A percentile compares a stretch with the other conserved stretches of the same genome.
These are phyloP conservation scores for Heliconius sara DNA, from an alignment of 2,888 invertebrate genomes.

Conservation along the genomic window DNA sequence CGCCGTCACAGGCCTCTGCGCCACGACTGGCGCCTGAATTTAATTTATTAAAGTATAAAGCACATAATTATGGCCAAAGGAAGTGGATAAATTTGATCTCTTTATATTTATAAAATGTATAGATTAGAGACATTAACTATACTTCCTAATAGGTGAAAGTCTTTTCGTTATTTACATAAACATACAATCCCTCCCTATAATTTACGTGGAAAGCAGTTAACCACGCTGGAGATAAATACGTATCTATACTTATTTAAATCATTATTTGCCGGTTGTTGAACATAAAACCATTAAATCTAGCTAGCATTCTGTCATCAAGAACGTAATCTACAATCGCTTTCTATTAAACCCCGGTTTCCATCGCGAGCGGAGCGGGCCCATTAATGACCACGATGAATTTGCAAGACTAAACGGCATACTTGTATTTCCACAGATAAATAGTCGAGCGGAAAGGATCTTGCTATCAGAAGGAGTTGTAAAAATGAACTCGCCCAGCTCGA, in stretches of 20 bases:
- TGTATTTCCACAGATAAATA: too few relatives aligned
- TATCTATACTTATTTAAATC: slow-evolving; percentile 15
- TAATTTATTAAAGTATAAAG: too few relatives aligned
- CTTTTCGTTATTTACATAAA: slow-evolving; percentile 9
- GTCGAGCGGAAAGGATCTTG: too few relatives aligned
- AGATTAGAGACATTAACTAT: background rate
- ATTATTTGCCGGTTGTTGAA: slow-evolving; percentile 34
- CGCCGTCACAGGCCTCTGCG: too few relatives aligned
- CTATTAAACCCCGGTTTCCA: background rate
- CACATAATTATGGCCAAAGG: background rate
- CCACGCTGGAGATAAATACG: slow-evolving; percentile 40
- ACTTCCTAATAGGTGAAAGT: slow-evolving; percentile 27
- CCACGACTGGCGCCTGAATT: too few relatives aligned
- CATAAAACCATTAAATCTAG: slow-evolving; percentile 29
- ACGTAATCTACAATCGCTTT: slow-evolving; percentile 9
- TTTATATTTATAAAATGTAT: background rate
- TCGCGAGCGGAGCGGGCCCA: background rate
- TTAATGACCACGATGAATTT: background rate
- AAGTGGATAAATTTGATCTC: background rate
- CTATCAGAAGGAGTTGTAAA: too few relatives aligned
- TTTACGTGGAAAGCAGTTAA: slow-evolving; percentile 49
- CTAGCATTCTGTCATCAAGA: background rate
- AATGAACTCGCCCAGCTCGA: too few relatives aligned
- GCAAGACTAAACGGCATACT: background rate
- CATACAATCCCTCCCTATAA: slow-evolving; percentile 40